A percentile compares a stretch with the other conserved stretches of the same genome.
phyloP scores from a whole-genome alignment of 2,113 vertebrate species.

The Accipiter virgatus region DNA sequence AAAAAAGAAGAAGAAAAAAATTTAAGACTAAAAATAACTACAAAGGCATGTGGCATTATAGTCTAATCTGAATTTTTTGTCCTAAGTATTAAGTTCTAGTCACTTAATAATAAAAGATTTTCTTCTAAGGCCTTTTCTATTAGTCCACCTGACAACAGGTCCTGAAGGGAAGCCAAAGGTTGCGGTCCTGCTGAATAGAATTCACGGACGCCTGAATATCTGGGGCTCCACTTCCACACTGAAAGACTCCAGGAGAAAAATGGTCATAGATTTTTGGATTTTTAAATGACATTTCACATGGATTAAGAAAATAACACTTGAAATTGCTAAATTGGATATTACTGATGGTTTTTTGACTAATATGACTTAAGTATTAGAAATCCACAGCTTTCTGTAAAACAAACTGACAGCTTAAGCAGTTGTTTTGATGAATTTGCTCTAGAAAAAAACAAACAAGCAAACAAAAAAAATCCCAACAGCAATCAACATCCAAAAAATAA shows the following conservation, averaged over 20 bases:
- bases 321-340: not conserved
- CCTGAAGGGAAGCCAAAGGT: not conserved
- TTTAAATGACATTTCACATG: not conserved
- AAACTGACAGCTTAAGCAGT: not conserved
- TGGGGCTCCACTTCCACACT: not conserved
- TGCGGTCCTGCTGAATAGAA: not conserved
- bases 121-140: not conserved
- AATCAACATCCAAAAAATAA: constrained; percentile 27
- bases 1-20: not conserved
- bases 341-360: not conserved
- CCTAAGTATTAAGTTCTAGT: not conserved
- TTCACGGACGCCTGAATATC: not conserved
- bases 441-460: not conserved
- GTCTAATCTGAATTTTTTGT: not conserved
- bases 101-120: not conserved
- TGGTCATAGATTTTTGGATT: accelerated
- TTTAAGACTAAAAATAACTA: not conserved
- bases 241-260: not conserved
- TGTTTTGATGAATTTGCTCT: not conserved
- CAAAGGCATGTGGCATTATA: not conserved
- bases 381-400: not conserved
- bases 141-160: not conserved
- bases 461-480: not conserved
- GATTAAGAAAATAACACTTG: not conserved
- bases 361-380: not conserved